Conservation (phyloP, 2,113 vertebrate genomes). For the Pachyramphus minor region DNA sequence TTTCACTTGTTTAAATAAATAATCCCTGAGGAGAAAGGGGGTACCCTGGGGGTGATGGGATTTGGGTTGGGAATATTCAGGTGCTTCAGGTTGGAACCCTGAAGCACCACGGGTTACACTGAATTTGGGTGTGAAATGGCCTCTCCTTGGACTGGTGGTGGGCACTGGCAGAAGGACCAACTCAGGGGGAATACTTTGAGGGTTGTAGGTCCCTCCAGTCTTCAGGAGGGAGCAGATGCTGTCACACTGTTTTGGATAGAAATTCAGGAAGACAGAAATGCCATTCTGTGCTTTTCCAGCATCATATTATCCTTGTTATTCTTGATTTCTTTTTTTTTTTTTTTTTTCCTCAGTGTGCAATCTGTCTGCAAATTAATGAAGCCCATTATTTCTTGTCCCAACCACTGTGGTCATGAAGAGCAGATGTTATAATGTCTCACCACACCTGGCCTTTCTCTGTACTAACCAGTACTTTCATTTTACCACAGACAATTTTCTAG, state of each 20-base stretch:
- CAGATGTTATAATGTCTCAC: not conserved
- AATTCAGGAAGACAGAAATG: not conserved
- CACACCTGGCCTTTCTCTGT: not conserved
- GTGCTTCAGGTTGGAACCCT: too few species aligned
- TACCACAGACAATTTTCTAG: slow-evolving; percentile 4
- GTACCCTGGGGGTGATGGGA: not conserved
- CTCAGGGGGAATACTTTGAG: not conserved
- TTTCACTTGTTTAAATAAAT: not conserved
- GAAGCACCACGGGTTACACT: not conserved
- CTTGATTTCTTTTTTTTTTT: not conserved
- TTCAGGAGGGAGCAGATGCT: not conserved
- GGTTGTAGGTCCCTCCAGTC: not conserved
- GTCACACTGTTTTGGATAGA: not conserved
- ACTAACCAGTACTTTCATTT: not conserved
- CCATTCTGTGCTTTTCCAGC: not conserved
- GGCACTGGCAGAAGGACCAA: not conserved
- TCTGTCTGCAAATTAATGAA: not conserved
- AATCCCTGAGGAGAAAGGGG: not conserved
- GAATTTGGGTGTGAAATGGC: not conserved
- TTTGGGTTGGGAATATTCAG: not conserved
- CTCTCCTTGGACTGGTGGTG: not conserved
- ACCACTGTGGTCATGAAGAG: not conserved
- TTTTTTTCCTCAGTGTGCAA: not conserved
- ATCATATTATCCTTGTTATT: not conserved
- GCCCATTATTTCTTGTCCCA: not conserved